phyloP scores from a whole-genome alignment of 2,797 vertebrate species.

The Acanthurus lineatus region DNA sequence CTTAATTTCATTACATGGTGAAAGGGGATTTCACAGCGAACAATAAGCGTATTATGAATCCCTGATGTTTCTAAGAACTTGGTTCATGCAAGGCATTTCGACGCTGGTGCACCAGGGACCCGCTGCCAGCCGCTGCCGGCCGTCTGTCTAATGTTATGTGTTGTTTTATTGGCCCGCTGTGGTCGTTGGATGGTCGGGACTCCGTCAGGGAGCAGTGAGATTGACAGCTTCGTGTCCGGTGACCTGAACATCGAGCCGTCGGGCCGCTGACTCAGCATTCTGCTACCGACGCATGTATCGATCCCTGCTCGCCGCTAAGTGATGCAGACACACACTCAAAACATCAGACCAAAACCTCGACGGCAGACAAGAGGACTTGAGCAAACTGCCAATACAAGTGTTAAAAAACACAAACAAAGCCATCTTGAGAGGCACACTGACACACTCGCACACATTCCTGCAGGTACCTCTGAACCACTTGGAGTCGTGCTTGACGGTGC shows the following conservation, averaged over 20 bases:
- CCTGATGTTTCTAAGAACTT: conserved; percentile 54
- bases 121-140: conserved; percentile 18
- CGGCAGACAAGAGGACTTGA: not conserved
- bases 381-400: not conserved
- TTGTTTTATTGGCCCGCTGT: conserved; percentile 1
- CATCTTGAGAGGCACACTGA: not conserved
- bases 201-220: conserved; percentile 21
- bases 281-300: conserved; percentile 47
- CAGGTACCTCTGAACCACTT: conserved; percentile 96
- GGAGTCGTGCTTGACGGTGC: conserved; percentile 97
- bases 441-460: not conserved
- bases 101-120: conserved; percentile 22
- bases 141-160: not conserved
- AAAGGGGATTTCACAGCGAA: conserved; percentile 78
- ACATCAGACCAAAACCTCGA: conserved; percentile 22
- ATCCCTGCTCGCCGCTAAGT: conserved; percentile 47
- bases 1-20: conserved; percentile 77
- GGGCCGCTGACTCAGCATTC: conserved; percentile 62
- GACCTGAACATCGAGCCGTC: conserved; percentile 43
- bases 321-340: conserved; percentile 51
- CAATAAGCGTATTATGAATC: conserved; percentile 72
- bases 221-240: conserved; percentile 28
- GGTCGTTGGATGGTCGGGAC: not conserved
- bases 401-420: conserved; percentile 5
- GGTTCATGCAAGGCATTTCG: conserved; percentile 40